phyloP scores from a whole-genome alignment of 2,888 invertebrate species.

The Calameuta pallipes region DNA sequence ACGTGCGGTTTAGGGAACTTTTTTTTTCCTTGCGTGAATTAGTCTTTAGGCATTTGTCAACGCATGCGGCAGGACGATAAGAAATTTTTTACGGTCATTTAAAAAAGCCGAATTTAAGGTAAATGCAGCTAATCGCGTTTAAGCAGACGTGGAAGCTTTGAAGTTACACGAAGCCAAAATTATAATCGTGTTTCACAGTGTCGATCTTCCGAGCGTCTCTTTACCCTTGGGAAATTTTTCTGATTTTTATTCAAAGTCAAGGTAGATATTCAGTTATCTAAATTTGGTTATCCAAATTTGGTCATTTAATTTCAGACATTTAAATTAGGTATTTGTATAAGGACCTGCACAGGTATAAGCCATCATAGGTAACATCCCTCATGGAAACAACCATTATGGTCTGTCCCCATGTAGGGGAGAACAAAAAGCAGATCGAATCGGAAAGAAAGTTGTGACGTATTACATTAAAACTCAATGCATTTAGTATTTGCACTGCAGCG shows the following conservation, averaged over 20 bases:
- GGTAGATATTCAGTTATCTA: neutral
- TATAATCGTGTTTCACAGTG: neutral
- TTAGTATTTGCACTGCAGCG: conserved; percentile 29
- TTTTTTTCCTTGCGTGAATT: neutral
- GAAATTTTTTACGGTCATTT: neutral
- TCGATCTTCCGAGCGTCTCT: neutral
- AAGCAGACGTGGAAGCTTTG: too few relatives aligned
- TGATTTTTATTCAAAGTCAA: neutral
- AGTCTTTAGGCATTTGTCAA: neutral
- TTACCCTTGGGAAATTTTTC: neutral
- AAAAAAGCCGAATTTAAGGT: neutral
- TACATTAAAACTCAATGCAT: conserved; percentile 44
- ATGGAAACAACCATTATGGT: neutral
- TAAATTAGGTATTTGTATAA: neutral
- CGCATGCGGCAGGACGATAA: neutral
- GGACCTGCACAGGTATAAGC: neutral
- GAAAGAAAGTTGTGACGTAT: conserved; percentile 35
- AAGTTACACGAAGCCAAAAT: neutral
- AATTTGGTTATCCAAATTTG: neutral
- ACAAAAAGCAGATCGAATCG: conserved; percentile 23
- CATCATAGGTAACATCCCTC: neutral
- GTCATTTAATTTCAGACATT: neutral
- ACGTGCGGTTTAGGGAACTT: neutral
- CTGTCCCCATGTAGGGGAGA: neutral
- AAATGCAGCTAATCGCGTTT: too few relatives aligned